Conservation (phyloP, 2,888 invertebrate species). For the Dorcus parallelipipedus region DNA sequence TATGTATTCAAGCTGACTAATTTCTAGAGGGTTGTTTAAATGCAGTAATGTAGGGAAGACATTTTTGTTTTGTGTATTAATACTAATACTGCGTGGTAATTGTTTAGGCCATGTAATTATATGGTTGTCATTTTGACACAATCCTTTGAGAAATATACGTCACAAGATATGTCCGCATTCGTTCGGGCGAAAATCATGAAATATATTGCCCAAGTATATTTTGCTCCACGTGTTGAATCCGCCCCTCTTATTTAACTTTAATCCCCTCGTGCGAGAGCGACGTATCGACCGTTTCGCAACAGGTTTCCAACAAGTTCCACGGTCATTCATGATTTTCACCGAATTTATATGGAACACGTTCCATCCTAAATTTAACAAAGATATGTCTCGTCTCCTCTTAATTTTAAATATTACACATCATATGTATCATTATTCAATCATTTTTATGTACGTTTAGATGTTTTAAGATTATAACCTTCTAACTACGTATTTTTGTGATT, state of each 20-base stretch:
- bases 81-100: slow-evolving; percentile 3
- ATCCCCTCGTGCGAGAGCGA: too few species aligned
- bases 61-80: slow-evolving; percentile 4
- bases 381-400: too few species aligned
- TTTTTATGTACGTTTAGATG: not conserved
- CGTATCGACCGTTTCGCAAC: too few species aligned
- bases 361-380: too few species aligned
- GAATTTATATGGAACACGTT: too few species aligned
- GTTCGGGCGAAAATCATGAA: not conserved
- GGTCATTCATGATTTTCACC: too few species aligned
- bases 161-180: not conserved
- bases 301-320: too few species aligned
- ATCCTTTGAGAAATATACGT: not conserved
- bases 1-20: not conserved
- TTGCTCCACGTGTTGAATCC: too few species aligned
- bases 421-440: not conserved
- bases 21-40: not conserved
- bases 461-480: not conserved
- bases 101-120: slow-evolving; percentile 9
- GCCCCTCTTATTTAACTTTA: too few species aligned
- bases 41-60: slow-evolving; percentile 12
- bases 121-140: slow-evolving; percentile 16
- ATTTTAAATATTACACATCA: not conserved
- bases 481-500: not conserved
- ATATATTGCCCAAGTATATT: too few species aligned